Percentiles rank a stretch among this genome's conserved stretches.
phyloP scores from a whole-genome alignment of 2,113 vertebrate genomes.

The Odontophorus gujanensis region DNA sequence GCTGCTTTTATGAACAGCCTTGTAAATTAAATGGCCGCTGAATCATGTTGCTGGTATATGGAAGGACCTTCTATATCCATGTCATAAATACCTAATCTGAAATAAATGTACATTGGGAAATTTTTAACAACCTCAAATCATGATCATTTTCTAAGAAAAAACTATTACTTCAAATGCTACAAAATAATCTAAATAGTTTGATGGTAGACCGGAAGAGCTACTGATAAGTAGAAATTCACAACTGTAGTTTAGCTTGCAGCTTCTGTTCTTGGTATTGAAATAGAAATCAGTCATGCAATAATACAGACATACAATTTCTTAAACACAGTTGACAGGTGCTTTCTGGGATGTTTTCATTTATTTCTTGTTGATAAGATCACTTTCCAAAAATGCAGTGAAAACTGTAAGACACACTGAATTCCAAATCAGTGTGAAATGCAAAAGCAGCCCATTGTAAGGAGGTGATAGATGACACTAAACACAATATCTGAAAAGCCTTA shows the following conservation, averaged over 20 bases:
- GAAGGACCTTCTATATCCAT: neutral
- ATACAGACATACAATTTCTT: neutral
- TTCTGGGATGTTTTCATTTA: neutral
- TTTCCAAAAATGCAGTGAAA: constrained; percentile 88
- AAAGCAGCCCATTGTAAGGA: too few relatives aligned
- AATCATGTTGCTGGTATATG: neutral
- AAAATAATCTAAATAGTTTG: neutral
- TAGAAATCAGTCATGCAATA: neutral
- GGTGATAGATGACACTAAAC: too few relatives aligned
- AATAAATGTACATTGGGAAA: neutral
- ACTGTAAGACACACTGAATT: constrained; percentile 85
- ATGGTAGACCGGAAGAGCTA: neutral
- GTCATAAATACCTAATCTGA: neutral
- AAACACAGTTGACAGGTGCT: neutral
- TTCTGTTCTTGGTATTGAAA: neutral
- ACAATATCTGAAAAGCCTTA: neutral
- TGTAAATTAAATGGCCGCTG: neutral
- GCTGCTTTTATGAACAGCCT: neutral
- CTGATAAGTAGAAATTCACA: neutral
- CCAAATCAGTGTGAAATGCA: constrained; percentile 86
- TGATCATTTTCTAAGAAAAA: neutral
- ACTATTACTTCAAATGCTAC: neutral
- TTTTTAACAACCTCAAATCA: neutral
- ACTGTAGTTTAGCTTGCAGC: neutral
- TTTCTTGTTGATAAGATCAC: constrained; percentile 83